Conservation (phyloP, 2,797 vertebrate species). For the Pitangus sulphuratus region DNA sequence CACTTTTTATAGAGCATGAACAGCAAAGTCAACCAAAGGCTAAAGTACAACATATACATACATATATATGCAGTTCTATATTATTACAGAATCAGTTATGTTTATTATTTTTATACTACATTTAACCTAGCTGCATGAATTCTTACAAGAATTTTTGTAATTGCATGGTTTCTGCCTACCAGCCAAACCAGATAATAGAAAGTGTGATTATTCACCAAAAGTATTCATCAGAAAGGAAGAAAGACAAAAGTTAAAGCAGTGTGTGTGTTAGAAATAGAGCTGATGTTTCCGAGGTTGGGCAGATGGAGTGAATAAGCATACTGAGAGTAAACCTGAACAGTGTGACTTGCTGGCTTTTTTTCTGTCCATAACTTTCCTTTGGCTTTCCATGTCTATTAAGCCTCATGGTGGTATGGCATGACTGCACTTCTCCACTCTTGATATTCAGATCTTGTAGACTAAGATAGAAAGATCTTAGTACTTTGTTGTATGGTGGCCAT, state of each 20-base stretch:
- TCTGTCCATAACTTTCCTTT: background rate
- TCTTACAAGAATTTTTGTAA: background rate
- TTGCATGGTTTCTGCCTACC: background rate
- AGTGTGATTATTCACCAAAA: background rate
- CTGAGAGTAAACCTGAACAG: background rate
- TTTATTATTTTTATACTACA: background rate
- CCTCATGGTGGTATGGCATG: fast-evolving
- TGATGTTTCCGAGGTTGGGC: background rate
- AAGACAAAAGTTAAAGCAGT: background rate
- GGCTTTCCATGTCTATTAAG: background rate
- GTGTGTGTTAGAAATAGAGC: background rate
- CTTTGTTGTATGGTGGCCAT: background rate
- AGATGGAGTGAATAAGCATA: background rate
- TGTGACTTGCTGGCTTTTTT: background rate
- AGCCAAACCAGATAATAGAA: background rate
- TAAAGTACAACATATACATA: background rate
- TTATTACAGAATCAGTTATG: background rate
- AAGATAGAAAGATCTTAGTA: background rate
- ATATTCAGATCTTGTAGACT: background rate
- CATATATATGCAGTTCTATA: background rate
- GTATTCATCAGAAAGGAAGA: background rate
- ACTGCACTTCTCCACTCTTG: background rate
- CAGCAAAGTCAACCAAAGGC: background rate
- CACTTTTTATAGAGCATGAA: background rate
- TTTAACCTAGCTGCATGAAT: background rate